Evolutionary conservation across 2,888 invertebrate species (phyloP), one percentile per base, ranked within the genome.

Genomic region (Halictus ligatus): DNA sequence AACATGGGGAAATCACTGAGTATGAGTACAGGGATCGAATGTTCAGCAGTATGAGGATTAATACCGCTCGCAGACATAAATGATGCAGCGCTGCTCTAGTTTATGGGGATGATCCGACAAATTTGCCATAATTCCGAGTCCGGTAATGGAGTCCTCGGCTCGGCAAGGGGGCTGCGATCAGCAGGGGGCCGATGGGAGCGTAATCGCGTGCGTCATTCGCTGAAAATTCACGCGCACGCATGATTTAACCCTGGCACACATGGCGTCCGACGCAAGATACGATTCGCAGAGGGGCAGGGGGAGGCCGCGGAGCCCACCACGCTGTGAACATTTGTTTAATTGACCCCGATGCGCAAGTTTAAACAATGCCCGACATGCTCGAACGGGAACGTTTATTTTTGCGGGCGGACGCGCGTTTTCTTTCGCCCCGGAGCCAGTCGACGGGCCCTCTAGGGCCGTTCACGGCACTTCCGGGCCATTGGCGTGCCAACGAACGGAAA

Each of bases 231-330:
- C 81, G 43, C 12, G 69, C 69, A 83, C 80, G 72, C 79, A 74
- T 85, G 81, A 82, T 85, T 86, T 82, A 80, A 86, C 89, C 89
- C 86, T 90, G 90, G 87, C 90, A 89, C 79, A 81, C 71, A 88
- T 89, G 82, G 50, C 69, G 29, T 21, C 10, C 18, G 75, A 75
- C 72, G 83, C 76, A 81, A 74, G 69, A 84, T 80, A 83, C 71
- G n/a, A 78, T 85, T 76, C 74, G 73, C 25, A 29, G 18, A 10
- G 60, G 64, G 18, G 25, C 50, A 69, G 60, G 67, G 74, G 48
- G 78, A 48, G 46, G 43, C 48, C 18, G 50, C n/a, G 18, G 58
- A 48, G 54, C 50, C 40, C 2, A 58, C 64, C 43, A 29, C 54
- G 71, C 35, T 12, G 29, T 43, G 67, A 79, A 60, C 64, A 82